Evolutionary conservation across 2,888 invertebrate species (phyloP), one percentile per base, ranked within the genome.

Genomic region (Chymomyza caudatula): DNA sequence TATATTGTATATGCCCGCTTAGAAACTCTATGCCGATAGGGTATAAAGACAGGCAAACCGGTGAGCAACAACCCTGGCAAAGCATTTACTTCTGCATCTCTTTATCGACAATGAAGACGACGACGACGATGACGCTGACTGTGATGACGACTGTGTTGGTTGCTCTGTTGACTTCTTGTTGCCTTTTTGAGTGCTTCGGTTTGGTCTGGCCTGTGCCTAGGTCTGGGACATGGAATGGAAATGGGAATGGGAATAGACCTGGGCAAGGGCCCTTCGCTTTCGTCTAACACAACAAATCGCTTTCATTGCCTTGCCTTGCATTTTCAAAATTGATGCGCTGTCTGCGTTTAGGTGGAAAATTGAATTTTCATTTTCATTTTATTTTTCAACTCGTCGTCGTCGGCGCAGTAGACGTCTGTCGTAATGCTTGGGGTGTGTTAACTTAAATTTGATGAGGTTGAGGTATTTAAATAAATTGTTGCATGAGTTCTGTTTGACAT

Each of bases 261-360:
- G 29, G 29, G 29, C 29, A 37, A 37, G 51, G 59, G 29, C 71
- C 37, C 49, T 49, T 64, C 49, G 60, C 66, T 67, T 64, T 70
- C 71, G 82, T 82, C 74, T 77, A 85, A 83, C 78, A 82, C 83
- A 86, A 83, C 85, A 86, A 89, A 83, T 87, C 88, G 86, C 78
- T 86, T 78, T 79, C 84, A 83, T 85, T 79, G 29, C 77, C 71
- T 76, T 65, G 61, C 66, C 77, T 73, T 68, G 84, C 77, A 82
- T 82, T 85, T 80, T 75, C 73, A 86, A 74, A 87, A 87, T 87
- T 80, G 88, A 88, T 88, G 87, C 80, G 87, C 80, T 87, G 87
- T 84, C 77, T 87, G 84, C 78, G 79, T 78, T 88, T 87, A 77
- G 85, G 78, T 82, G 74, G 81, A 87, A 86, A 88, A 86, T 87